Base-by-base conservation (phyloP, 2,888 invertebrate species). In the Automeris io region DNA sequence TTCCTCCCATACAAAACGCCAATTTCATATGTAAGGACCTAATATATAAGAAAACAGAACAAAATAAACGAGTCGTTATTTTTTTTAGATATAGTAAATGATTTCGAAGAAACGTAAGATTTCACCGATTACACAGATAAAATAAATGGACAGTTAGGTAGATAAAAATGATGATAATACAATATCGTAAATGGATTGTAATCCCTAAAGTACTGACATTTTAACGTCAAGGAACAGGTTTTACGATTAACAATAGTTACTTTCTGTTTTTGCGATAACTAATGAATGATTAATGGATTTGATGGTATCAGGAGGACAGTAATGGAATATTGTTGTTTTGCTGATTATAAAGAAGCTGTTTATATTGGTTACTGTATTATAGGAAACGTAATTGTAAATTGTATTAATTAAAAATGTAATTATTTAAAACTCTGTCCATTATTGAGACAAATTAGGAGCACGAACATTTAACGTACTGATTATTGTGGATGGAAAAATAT, bases 241-340 rank as follows among this genome's bases (percentile, higher is more conserved):
- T 45, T 52, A 38, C 51, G 52, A 60, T 61, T 66, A 61, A 54
- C 41, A 50, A 46, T 51, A 47, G 49, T 47, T 58, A 59, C 67
- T 61, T 63, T 66, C 62, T 47, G 61, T 65, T 62, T 69, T 62
- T 64, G 63, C 58, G 61, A 61, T 65, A 64, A 59, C 57, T 46
- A 57, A 64, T 61, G 54, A 58, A 68, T 70, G 65, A 72, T 70
- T 69, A 70, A 70, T 70, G 54, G 54, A 46, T 54, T 43, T 45
- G 70, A 72, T 69, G 49, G 46, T 61, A 68, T 61, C 61, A 45
- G 33, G 23, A 16, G 18, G 23, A 59, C 61, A 55, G 69, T 71
- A 70, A 73, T 72, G 70, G 65, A 70, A 72, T 68, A 59, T 55
- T 46, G 49, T 40, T 42, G 39, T 51, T 54, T 36, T 43, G 35